Evolutionary conservation across 2,797 vertebrate species (phyloP), one percentile per base, ranked within the genome.

Genomic region (Phoeniculus purpureus): DNA sequence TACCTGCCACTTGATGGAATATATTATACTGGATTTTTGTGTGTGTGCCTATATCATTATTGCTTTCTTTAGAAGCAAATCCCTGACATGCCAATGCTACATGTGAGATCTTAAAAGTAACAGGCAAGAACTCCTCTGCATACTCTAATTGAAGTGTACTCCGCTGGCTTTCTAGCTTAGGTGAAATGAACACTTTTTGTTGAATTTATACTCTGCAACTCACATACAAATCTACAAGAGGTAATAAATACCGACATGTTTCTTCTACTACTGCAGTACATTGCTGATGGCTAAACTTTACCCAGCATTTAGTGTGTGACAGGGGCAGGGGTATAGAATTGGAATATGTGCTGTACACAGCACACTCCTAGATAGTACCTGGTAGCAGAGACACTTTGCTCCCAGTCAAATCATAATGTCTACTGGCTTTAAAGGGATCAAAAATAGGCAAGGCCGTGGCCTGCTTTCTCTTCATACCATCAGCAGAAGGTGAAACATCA

Each of bases 71-170:
- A 78, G 58, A 82, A 89, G 45, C n/a, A 81, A n/a, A 64, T 51
- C 59, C 40, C 54, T 72, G 22, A 59, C 51, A 19, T 67, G 29
- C 61, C 79, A 90, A 37, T 73, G 64, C 94, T 56, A 54, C 19
- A 4, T 34, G 34, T 81, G 85, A 85, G 52, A 71, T 65, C 19
- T 32, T 66, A 67, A 54, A 54, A 76, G 15, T 65, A 68, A 62
- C 37, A 10, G 51, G n/a, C 29, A 89, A 60, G 66, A 78, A 52
- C 11, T 58, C 31, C 96, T 96, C 85, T 95, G 45, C 60, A 73
- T 95, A 59, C 15, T 77, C 60, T 85, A 73, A 94, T 88, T 93
- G 52, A 94, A 88, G 64, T 45, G 16, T 83, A 17, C 20, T 43
- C 45, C 71, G 8, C 15, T 75, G 73, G 52, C 31, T 87, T 86